These are phyloP conservation scores for Zelostemma sp. DNA, from an alignment of 1,140 invertebrate species.

Conservation along the genomic window DNA sequence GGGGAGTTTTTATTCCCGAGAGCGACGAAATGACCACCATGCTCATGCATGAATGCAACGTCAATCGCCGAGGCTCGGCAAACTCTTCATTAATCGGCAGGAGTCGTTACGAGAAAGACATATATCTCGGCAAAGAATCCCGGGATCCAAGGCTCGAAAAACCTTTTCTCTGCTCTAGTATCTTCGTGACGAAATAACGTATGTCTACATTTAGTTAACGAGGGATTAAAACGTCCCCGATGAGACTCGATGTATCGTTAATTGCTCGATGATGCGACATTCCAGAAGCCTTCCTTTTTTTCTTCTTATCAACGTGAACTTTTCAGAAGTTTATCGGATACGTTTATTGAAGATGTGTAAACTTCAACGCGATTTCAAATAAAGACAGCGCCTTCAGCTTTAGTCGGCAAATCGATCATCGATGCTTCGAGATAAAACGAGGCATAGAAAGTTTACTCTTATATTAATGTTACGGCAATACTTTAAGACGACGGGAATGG, in stretches of 20 bases:
- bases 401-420: constrained; percentile 41
- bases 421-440: constrained; percentile 22
- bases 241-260: no score
- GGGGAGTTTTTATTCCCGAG: constrained; percentile 46
- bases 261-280: no score
- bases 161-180: neutral
- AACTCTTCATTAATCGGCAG: constrained; percentile 60
- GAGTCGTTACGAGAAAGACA: constrained; percentile 27
- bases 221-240: no score
- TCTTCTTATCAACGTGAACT: no score
- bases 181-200: neutral
- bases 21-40: constrained; percentile 52
- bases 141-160: neutral
- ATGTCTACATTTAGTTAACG: neutral
- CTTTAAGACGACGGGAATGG: constrained; percentile 39
- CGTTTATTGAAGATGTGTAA: neutral
- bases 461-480: constrained; percentile 29
- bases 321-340: neutral
- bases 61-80: constrained; percentile 52
- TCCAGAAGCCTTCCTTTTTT: no score
- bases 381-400: constrained; percentile 31
- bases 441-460: constrained; percentile 27
- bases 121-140: neutral
- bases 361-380: constrained; percentile 11
- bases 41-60: constrained; percentile 65